Evolutionary conservation across 2,888 invertebrate species (phyloP).

Genomic region (Synanthedon myopaeformis): DNA sequence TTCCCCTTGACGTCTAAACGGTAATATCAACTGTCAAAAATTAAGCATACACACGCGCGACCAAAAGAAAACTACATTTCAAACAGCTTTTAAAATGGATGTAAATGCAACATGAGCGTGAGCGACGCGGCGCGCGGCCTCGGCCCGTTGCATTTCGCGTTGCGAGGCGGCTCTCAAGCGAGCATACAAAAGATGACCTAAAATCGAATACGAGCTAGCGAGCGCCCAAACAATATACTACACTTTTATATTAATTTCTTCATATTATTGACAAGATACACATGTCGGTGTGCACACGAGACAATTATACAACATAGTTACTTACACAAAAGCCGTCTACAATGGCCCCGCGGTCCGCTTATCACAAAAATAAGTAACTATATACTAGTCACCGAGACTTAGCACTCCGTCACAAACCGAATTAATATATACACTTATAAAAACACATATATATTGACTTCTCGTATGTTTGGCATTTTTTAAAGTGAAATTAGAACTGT

Average conservation of each 20-base stretch:
- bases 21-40: slow-evolving; percentile 71
- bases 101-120: slow-evolving; percentile 47
- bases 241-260: slow-evolving; percentile 49
- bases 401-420: slow-evolving; percentile 62
- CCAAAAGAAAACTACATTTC: slow-evolving; percentile 57
- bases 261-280: slow-evolving; percentile 47
- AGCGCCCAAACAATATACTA: slow-evolving; percentile 30
- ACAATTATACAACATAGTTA: slow-evolving; percentile 38
- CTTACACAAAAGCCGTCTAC: slow-evolving; percentile 60
- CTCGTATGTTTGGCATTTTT: background rate
- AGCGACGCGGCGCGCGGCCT: slow-evolving; percentile 60
- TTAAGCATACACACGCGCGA: slow-evolving; percentile 64
- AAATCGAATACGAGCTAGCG: slow-evolving; percentile 59
- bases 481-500: background rate
- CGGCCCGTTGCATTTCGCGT: slow-evolving; percentile 64
- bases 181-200: slow-evolving; percentile 68
- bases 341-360: slow-evolving; percentile 65
- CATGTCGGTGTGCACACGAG: slow-evolving; percentile 29
- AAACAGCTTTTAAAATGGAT: slow-evolving; percentile 56
- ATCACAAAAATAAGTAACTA: slow-evolving; percentile 71
- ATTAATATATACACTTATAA: slow-evolving; percentile 16
- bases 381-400: slow-evolving; percentile 62
- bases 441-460: background rate
- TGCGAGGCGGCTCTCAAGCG: slow-evolving; percentile 55
- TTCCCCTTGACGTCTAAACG: slow-evolving; percentile 36